Evolutionary conservation across 2,113 vertebrate genomes (phyloP), one percentile per base, ranked within the genome.

Genomic region (Osmerus mordax): DNA sequence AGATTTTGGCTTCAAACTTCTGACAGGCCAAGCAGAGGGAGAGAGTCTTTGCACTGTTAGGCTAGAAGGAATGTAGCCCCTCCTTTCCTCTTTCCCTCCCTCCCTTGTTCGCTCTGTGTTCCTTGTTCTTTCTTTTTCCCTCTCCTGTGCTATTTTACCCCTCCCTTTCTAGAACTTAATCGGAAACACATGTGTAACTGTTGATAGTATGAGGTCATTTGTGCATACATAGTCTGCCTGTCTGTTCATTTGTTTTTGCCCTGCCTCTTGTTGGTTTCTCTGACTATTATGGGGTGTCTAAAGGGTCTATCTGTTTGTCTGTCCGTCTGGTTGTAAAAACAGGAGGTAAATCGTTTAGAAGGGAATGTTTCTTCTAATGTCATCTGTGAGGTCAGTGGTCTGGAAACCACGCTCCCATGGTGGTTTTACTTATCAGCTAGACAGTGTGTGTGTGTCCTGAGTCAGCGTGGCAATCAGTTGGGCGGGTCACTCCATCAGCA

Each of bases 1-100:
- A 85, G 73, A 73, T 69, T 89, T 81, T 86, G 88, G 86, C 85
- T 88, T 73, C 78, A 81, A 78, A 81, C 18, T 47, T 47, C 41
- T 2, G 41, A 47, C 61, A 85, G 82, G 69, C 69, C 23, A 76
- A 72, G 65, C 3, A 21, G 74, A 87, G 86, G 73, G 82, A 79
- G 81, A 77, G 84, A 84, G 81, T 66, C 76, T 61, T 72, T 77
- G 73, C 78, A 84, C 62, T 67, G 75, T 71, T 77, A 21, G 19
- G 73, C 75, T 78, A 15, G 16, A 63, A 76, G 88, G 84, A 90
- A 89, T 89, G 86, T 76, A 51, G 7, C 15, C 19, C 67, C 64
- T 16, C 14, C 36, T 7, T 76, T 16, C n/a, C 53, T 16, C 52
- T 29, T 12, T 21, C 19, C 19, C 23, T 23, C 47, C 66, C 51